A percentile compares a stretch with the other conserved stretches of the same genome.
Evolutionary conservation across 2,113 vertebrate genomes (phyloP).

Genomic region (Notarius lentiginosus): DNA sequence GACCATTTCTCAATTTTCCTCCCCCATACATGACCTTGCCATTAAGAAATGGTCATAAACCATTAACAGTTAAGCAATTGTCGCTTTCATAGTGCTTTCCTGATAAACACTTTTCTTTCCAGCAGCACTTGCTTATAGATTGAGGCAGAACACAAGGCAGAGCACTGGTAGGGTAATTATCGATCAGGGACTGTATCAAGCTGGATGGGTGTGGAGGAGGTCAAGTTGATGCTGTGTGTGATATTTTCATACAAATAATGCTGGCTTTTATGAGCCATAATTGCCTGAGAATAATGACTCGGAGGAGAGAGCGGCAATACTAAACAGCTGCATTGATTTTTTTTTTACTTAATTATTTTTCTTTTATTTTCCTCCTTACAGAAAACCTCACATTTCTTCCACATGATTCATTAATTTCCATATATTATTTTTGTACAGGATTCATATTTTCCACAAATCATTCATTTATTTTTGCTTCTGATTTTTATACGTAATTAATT

Average conservation of each 20-base stretch:
- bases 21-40: slow-evolving; percentile 57
- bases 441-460: background rate
- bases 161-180: slow-evolving; percentile 52
- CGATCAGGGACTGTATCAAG: slow-evolving; percentile 62
- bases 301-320: slow-evolving; percentile 46
- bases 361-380: background rate
- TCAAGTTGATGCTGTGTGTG: slow-evolving; percentile 53
- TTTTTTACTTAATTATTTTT: slow-evolving; percentile 24
- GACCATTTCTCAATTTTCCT: slow-evolving; percentile 47
- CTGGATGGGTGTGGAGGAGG: slow-evolving; percentile 48
- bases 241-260: slow-evolving; percentile 70
- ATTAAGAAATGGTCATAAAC: slow-evolving; percentile 68
- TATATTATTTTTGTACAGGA: background rate
- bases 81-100: slow-evolving; percentile 50
- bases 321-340: slow-evolving; percentile 43
- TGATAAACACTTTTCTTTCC: slow-evolving; percentile 57
- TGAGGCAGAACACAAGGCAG: slow-evolving; percentile 58
- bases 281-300: slow-evolving; percentile 56
- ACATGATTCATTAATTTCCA: background rate
- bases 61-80: slow-evolving; percentile 66
- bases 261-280: slow-evolving; percentile 56
- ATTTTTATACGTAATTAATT: background rate
- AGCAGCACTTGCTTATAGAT: slow-evolving; percentile 66
- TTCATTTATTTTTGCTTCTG: background rate
- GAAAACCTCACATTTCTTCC: background rate